Base-by-base conservation (phyloP, 2,113 vertebrate genomes). In the Zosterops hypoxanthus region DNA sequence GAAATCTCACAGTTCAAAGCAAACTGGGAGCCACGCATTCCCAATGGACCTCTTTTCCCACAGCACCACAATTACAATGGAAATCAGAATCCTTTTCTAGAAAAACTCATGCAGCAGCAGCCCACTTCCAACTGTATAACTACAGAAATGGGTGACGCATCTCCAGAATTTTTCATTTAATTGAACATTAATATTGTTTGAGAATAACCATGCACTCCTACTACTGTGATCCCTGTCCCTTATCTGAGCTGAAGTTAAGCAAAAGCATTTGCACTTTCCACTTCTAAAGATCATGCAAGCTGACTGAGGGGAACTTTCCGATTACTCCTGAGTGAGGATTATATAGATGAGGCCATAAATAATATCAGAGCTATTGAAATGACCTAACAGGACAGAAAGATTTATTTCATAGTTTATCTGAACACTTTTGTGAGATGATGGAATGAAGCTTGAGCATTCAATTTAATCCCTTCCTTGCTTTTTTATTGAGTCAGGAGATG, bases 361-460 rank as follows among this genome's bases (percentile, higher is more conserved):
- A 97, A 96, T 86, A 94, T 73, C 88, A 96, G 77, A 97, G 90
- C 90, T 87, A 94, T 68, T 94, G 91, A 97, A 97, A 97, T 89
- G 77, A 92, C 93, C 79, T 97, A 86, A 96, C 94, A 93, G 84
- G 95, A 96, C 80, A 95, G 90, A 76, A 95, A 97, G 95, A 98
- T 97, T 97, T 97, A 98, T 98, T 97, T 97, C 73, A 86, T 72
- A 95, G 94, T 97, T 98, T 97, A 96, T 97, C 93, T 89, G 93
- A 97, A 89, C 29, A 70, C 82, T 96, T 95, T 76, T 86, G 85
- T 92, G 94, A 97, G 95, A 91, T 22, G 94, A 96, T 86, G 79
- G 92, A 97, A 96, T 92, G 96, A 79, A 97, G 93, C 86, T 89
- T 83, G 82, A 96, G 56, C 3, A 7, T 95, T 97, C 93, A 95